Conservation (phyloP, 1,140 invertebrate genomes). For the Nylanderia fulva region DNA sequence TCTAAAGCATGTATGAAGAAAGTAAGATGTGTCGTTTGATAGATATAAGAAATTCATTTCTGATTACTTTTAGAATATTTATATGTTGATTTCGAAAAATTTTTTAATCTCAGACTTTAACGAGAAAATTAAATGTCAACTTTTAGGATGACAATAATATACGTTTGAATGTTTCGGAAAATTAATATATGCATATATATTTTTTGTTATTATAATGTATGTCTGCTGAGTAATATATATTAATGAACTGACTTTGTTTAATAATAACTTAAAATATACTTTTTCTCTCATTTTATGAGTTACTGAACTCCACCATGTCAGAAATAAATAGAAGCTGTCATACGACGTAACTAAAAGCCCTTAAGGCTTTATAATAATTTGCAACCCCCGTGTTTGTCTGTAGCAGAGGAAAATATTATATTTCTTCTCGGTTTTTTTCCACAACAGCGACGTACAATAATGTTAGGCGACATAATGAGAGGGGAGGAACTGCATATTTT, state of each 20-base stretch:
- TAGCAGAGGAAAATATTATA: constrained; percentile 22
- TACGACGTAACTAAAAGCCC: neutral
- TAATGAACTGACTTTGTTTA: neutral
- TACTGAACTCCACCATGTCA: neutral
- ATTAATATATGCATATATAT: constrained; percentile 15
- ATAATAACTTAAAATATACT: constrained; percentile 1
- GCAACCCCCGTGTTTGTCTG: neutral
- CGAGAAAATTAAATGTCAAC: neutral
- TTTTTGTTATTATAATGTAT: neutral
- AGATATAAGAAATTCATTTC: constrained; percentile 1
- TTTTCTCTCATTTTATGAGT: neutral
- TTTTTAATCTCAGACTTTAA: neutral
- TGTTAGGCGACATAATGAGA: constrained; percentile 39
- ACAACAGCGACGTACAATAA: neutral
- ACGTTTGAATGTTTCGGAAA: neutral
- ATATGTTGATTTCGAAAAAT: neutral
- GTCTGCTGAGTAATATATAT: neutral
- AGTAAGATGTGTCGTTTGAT: neutral
- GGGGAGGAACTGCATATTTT: constrained; percentile 24
- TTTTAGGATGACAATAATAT: neutral
- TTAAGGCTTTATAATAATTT: neutral
- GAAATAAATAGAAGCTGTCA: constrained; percentile 16
- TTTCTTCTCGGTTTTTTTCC: neutral
- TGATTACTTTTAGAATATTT: constrained; percentile 6
- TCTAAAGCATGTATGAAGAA: neutral